phyloP scores from a whole-genome alignment of 1,140 invertebrate species.

The Drosophila simulans region DNA sequence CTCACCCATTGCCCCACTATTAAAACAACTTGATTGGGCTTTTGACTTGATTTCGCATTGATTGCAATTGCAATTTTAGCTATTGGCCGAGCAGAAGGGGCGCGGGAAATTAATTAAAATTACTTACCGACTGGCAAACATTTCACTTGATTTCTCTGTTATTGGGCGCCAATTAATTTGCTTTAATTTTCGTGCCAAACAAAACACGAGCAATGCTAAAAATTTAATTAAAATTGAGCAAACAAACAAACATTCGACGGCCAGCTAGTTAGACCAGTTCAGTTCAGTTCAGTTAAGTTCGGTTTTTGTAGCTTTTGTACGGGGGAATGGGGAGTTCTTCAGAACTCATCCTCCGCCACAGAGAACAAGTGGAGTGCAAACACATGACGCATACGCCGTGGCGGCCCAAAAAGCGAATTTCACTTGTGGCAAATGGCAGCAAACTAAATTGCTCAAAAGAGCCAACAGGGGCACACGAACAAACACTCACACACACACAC shows the following conservation, averaged over 20 bases:
- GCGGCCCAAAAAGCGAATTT: slow-evolving; percentile 60
- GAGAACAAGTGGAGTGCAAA: slow-evolving; percentile 66
- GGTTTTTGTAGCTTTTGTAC: slow-evolving; percentile 5
- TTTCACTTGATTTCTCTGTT: slow-evolving; percentile 45
- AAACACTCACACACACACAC: background rate
- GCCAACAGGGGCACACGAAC: slow-evolving; percentile 19
- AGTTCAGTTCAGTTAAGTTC: slow-evolving; percentile 1
- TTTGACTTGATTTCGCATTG: slow-evolving; percentile 58
- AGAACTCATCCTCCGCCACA: slow-evolving; percentile 16
- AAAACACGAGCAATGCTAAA: slow-evolving; percentile 61
- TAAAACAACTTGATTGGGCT: slow-evolving; percentile 32
- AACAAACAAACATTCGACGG: slow-evolving; percentile 25
- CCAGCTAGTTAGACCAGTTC: slow-evolving; percentile 35
- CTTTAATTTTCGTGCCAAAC: slow-evolving; percentile 51
- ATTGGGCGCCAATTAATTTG: slow-evolving; percentile 57
- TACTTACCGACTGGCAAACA: slow-evolving; percentile 44
- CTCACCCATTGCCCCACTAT: slow-evolving; percentile 9
- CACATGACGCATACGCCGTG: slow-evolving; percentile 60
- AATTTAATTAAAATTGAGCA: slow-evolving; percentile 71
- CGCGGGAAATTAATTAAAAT: slow-evolving; percentile 68
- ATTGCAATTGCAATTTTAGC: slow-evolving; percentile 67
- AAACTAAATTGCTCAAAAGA: slow-evolving; percentile 64
- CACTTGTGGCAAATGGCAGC: slow-evolving; percentile 67
- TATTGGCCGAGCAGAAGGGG: background rate
- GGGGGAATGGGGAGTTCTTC: slow-evolving; percentile 15